phyloP scores from a whole-genome alignment of 1,140 invertebrate genomes.

The Heterodera schachtii region DNA sequence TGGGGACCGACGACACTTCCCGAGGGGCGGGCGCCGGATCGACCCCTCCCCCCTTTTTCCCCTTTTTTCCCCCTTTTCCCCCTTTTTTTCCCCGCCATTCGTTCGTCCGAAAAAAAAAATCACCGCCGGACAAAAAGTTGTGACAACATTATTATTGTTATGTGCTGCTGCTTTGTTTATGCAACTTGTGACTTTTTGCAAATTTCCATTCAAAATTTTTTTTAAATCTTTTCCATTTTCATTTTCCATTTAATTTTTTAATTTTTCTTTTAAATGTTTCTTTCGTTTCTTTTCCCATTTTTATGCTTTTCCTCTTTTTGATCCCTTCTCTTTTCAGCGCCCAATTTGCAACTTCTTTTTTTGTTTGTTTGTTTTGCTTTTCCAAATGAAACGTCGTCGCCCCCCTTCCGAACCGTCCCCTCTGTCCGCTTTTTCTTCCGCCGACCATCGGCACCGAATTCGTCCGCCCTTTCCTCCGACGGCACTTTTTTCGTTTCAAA shows the following conservation, averaged over 20 bases:
- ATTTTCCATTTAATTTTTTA: background rate
- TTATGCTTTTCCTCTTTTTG: background rate
- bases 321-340: background rate
- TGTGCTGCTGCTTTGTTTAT: background rate
- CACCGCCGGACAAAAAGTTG: background rate
- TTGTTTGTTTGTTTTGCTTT: background rate
- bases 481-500: slow-evolving; percentile 8
- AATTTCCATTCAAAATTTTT: background rate
- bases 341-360: background rate
- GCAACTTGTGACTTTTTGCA: background rate
- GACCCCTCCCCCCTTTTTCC: background rate
- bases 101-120: background rate
- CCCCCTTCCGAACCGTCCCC: background rate
- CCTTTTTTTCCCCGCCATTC: background rate
- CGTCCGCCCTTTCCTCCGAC: slow-evolving; percentile 1
- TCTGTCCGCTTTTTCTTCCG: background rate
- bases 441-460: background rate
- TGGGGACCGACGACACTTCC: no score
- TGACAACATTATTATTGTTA: background rate
- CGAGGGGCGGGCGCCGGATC: no score
- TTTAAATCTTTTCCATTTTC: background rate
- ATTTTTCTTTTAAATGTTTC: background rate
- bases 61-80: background rate
- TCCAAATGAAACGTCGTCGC: slow-evolving; percentile 6
- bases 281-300: no score